A percentile compares a stretch with the other conserved stretches of the same genome.
Evolutionary conservation across 2,888 invertebrate genomes (phyloP).

Genomic region (Thumatha senex): DNA sequence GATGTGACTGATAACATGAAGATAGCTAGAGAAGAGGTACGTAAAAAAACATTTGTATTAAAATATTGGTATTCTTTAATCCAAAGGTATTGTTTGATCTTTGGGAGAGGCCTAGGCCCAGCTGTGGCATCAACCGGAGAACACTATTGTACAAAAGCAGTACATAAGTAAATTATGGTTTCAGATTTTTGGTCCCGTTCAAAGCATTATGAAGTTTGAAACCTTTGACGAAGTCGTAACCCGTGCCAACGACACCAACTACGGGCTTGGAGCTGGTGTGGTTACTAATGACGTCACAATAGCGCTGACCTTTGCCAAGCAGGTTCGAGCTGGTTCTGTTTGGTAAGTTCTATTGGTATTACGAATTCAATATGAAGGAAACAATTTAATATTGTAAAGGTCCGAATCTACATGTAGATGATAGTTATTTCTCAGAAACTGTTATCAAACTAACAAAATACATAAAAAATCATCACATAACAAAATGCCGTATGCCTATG

Average conservation of each 20-base stretch:
- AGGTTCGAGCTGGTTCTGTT: constrained; percentile 91
- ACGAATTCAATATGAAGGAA: no score
- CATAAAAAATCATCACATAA: no score
- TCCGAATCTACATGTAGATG: no score
- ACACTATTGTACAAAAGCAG: no score
- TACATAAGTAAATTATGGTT: constrained; percentile 5
- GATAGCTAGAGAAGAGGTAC: constrained; percentile 90
- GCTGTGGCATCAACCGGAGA: no score
- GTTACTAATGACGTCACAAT: constrained; percentile 92
- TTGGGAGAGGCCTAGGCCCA: no score
- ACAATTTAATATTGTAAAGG: no score
- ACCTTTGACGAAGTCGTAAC: constrained; percentile 92
- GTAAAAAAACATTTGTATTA: background rate
- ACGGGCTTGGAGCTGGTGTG: constrained; percentile 93
- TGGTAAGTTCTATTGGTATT: constrained; percentile 80
- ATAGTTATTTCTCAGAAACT: no score
- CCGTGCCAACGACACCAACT: constrained; percentile 91
- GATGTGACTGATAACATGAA: constrained; percentile 90
- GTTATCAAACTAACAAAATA: no score
- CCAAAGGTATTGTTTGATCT: background rate
- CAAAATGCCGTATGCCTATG: no score
- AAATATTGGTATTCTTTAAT: background rate
- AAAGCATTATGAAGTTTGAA: constrained; percentile 93
- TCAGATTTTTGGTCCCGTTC: constrained; percentile 96
- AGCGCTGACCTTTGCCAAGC: constrained; percentile 90